Evolutionary conservation across 2,888 invertebrate species (phyloP).

Genomic region (Mesodorylaimus sp.): DNA sequence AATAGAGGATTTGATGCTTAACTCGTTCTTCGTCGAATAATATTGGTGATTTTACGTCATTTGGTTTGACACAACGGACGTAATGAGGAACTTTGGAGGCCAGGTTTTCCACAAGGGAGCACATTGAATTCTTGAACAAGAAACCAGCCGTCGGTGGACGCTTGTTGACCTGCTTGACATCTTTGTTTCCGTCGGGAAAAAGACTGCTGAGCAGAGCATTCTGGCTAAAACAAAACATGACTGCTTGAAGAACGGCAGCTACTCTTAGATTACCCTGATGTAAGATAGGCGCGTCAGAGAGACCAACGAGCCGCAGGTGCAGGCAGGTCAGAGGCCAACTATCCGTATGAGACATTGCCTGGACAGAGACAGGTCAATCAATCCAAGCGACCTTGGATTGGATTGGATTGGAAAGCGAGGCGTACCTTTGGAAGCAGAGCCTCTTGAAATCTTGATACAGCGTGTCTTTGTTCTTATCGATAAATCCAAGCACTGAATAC

Average conservation of each 20-base stretch:
- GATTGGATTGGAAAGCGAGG: no score
- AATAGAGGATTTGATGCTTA: constrained; percentile 46
- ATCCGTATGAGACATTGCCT: no score
- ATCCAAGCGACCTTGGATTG: no score
- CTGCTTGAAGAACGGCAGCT: neutral
- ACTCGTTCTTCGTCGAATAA: constrained; percentile 63
- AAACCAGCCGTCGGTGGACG: constrained; percentile 82
- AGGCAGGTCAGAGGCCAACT: no score
- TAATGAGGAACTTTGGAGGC: constrained; percentile 63
- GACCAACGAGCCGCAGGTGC: no score
- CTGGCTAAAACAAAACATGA: constrained; percentile 40
- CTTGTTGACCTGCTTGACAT: constrained; percentile 78
- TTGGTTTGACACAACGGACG: constrained; percentile 90
- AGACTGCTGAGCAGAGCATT: constrained; percentile 58
- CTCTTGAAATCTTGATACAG: constrained; percentile 92
- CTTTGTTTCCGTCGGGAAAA: constrained; percentile 91
- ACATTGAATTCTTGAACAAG: constrained; percentile 82
- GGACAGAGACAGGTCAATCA: no score
- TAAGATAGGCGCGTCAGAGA: no score
- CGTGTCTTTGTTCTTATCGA: constrained; percentile 92
- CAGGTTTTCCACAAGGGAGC: constrained; percentile 64
- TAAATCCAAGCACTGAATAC: constrained; percentile 68
- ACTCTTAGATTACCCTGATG: no score
- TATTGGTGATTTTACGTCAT: constrained; percentile 69
- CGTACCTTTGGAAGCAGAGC: constrained; percentile 51